Percentiles rank a stretch among this genome's conserved stretches.
Evolutionary conservation across 2,888 invertebrate species (phyloP).

Genomic region (Drosophila hawaiiensis): DNA sequence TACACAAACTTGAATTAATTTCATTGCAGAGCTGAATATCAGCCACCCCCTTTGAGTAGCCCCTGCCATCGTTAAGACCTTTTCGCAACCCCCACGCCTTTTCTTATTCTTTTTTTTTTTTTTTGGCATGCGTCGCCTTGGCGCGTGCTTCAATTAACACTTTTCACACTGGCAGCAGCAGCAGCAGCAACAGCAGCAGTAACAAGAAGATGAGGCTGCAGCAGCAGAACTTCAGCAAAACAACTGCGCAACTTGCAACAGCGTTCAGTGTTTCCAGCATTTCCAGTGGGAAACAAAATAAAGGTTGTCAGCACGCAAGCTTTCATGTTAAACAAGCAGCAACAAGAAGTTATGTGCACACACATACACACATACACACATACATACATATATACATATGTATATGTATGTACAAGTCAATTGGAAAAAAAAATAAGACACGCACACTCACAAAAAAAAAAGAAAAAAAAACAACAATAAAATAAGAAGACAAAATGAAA

Average conservation of each 20-base stretch:
- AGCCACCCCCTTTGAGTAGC: not conserved
- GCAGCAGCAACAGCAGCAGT: not conserved
- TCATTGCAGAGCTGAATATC: constrained; percentile 45
- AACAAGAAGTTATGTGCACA: constrained; percentile 42
- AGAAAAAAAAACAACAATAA: constrained; percentile 17
- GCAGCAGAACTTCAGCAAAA: not conserved
- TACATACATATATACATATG: not conserved
- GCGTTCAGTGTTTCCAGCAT: constrained; percentile 21
- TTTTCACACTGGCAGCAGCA: constrained; percentile 40
- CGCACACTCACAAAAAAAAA: constrained; percentile 15
- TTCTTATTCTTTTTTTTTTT: not conserved
- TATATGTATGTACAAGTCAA: not conserved
- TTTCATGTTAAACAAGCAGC: constrained; percentile 52
- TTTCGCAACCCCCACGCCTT: not conserved
- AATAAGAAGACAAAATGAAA: constrained; percentile 56
- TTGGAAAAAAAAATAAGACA: constrained; percentile 23
- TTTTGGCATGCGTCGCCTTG: constrained; percentile 23
- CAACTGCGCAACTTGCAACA: constrained; percentile 50
- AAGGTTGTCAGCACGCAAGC: constrained; percentile 42
- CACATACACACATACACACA: not conserved
- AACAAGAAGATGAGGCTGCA: constrained; percentile 3
- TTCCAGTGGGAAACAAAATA: constrained; percentile 17
- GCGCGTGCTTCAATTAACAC: constrained; percentile 76
- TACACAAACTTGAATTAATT: constrained; percentile 71
- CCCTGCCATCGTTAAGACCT: not conserved